These are phyloP conservation scores for Erinaceus europaeus DNA, from an alignment of 2,113 vertebrate genomes.

Conservation along the genomic window DNA sequence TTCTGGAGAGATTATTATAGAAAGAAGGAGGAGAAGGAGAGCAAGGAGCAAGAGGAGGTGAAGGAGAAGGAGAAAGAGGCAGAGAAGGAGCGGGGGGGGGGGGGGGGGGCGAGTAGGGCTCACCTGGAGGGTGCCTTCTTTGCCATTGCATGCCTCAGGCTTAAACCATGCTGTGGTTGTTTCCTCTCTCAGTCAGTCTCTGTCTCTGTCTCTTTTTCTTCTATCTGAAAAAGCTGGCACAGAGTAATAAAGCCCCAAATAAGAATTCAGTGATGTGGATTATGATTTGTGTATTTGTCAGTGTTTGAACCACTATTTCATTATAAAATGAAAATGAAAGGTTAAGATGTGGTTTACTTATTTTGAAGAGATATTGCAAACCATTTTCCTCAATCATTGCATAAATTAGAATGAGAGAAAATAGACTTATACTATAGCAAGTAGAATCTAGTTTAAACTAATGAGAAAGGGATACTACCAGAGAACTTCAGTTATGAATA, in stretches of 20 bases:
- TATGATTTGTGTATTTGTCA: constrained; percentile 9
- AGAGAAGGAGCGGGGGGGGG: too few species aligned
- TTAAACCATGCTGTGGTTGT: too few species aligned
- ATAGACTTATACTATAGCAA: constrained; percentile 48
- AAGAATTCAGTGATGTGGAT: background rate
- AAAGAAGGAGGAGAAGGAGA: background rate
- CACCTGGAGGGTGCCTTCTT: too few species aligned
- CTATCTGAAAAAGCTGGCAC: too few species aligned
- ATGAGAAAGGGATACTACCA: constrained; percentile 14
- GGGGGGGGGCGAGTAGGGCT: too few species aligned
- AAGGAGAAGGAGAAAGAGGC: too few species aligned
- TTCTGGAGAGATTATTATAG: background rate
- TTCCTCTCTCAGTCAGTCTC: too few species aligned
- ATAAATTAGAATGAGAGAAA: constrained; percentile 39
- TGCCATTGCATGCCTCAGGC: too few species aligned
- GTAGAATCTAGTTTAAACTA: constrained; percentile 50
- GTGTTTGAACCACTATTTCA: background rate
- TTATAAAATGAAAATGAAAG: background rate
- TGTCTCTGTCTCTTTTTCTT: too few species aligned
- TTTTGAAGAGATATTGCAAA: background rate
- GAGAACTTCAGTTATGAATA: constrained; percentile 58
- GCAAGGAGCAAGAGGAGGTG: too few species aligned
- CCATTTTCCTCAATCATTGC: background rate
- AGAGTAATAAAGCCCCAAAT: background rate
- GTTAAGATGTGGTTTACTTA: background rate